Conservation (phyloP, 1,140 invertebrate species). For the Bicyclus anynana region DNA sequence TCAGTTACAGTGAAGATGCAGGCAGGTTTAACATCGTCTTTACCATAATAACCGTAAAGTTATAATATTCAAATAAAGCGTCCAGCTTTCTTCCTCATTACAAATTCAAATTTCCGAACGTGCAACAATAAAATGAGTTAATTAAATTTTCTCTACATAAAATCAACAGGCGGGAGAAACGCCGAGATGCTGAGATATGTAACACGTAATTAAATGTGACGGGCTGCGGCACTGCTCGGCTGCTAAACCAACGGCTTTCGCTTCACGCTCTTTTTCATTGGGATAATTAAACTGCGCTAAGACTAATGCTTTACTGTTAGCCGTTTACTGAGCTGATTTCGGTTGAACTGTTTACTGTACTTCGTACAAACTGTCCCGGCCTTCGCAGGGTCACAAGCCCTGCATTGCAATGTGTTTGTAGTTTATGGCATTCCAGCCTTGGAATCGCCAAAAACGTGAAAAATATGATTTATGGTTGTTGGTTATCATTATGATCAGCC, state of each 20-base stretch:
- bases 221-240: no score
- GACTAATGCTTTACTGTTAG: constrained; percentile 10
- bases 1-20: not conserved
- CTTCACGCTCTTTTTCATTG: constrained; percentile 27
- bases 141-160: constrained; percentile 26
- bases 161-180: constrained; percentile 16
- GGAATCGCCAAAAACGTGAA: no score
- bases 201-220: constrained; percentile 20
- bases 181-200: constrained; percentile 22
- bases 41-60: not conserved
- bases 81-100: constrained; percentile 19
- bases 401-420: no score
- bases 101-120: constrained; percentile 18
- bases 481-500: no score
- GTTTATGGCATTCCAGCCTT: no score
- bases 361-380: no score
- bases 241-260: constrained; percentile 20
- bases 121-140: constrained; percentile 20
- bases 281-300: constrained; percentile 21
- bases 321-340: not conserved
- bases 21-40: not conserved
- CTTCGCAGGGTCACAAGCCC: no score
- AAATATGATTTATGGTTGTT: no score
- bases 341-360: not conserved
- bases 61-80: constrained; percentile 6